phyloP scores from a whole-genome alignment of 2,797 vertebrate species.

The Limosa lapponica region DNA sequence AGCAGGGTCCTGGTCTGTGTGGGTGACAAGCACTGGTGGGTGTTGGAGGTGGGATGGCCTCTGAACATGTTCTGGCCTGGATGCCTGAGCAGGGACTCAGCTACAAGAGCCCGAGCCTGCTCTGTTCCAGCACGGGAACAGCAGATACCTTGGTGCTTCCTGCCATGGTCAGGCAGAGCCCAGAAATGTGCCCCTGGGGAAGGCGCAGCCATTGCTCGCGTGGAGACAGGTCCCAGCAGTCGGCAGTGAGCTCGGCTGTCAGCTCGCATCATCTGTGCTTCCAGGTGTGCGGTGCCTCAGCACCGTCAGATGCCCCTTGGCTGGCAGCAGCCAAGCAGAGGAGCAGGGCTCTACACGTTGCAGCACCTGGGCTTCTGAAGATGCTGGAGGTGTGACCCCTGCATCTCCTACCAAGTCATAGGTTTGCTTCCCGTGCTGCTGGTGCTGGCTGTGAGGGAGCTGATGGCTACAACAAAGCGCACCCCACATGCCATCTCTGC shows the following conservation, averaged over 20 bases:
- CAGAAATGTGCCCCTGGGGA: background rate
- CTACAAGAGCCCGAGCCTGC: background rate
- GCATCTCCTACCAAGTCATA: background rate
- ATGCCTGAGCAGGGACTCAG: background rate
- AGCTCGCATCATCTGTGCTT: background rate
- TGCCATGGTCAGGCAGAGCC: background rate
- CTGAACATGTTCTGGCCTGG: background rate
- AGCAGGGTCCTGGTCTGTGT: background rate
- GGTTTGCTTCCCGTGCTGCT: background rate
- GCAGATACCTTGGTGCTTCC: background rate
- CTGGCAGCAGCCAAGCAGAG: background rate
- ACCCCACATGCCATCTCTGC: background rate
- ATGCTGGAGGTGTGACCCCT: background rate
- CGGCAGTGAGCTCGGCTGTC: fast-evolving
- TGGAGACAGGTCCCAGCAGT: background rate
- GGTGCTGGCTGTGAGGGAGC: background rate
- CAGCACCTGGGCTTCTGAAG: conserved; percentile 65
- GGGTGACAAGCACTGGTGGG: fast-evolving
- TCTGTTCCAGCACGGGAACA: background rate
- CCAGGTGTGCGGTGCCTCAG: background rate
- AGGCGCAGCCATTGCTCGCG: fast-evolving
- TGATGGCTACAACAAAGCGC: background rate
- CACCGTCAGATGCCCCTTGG: background rate
- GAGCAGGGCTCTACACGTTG: background rate
- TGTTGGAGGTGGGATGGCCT: background rate